Evolutionary conservation across 2,113 vertebrate genomes (phyloP), one percentile per base, ranked within the genome.

Genomic region (Hyperopisus bebe): DNA sequence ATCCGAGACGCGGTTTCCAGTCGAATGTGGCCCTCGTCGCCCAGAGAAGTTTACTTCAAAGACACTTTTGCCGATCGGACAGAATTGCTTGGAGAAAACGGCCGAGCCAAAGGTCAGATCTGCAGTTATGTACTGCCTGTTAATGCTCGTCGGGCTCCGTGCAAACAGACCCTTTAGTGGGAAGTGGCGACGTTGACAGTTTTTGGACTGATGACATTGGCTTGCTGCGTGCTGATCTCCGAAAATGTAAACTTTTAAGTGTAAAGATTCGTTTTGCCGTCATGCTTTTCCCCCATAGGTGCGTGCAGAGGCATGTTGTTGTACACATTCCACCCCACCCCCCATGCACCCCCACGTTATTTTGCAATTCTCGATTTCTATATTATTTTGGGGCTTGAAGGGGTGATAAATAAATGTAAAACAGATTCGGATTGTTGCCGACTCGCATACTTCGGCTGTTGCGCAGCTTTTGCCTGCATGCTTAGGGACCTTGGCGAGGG

Each of bases 1-100:
- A 93, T 96, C 90, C 91, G 94, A 89, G 94, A 95, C 84, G 95
- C 94, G 1, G 91, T 96, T 31, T 90, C 93, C 5, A 94, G 92
- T 10, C 94, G 94, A 88, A 92, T 95, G 13, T 96, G 95, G 95
- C 89, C 93, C 24, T 87, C 66, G 1, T 19, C 92, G 1, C 44
- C 89, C 70, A 91, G 92, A 24, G 93, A 95, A 17, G 80, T 89
- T 11, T 90, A 90, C 42, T 91, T 92, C 66, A 83, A 89, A 88
- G 90, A 89, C 44, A 89, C 90, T 42, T 58, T 19, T 42, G 50
- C 84, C 21, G 89, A 89, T 62, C 50, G 2, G n/a, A 48, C 47
- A 47, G 51, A n/a, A 13, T 44, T 48, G 19, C 51, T 19, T 10
- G 39, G 42, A 80, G 85, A 87, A 48, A 48, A 55, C 88, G 53